Percentiles rank a stretch among this genome's conserved stretches.
Evolutionary conservation across 2,797 vertebrate genomes (phyloP).

Genomic region (Artibeus jamaicensis): DNA sequence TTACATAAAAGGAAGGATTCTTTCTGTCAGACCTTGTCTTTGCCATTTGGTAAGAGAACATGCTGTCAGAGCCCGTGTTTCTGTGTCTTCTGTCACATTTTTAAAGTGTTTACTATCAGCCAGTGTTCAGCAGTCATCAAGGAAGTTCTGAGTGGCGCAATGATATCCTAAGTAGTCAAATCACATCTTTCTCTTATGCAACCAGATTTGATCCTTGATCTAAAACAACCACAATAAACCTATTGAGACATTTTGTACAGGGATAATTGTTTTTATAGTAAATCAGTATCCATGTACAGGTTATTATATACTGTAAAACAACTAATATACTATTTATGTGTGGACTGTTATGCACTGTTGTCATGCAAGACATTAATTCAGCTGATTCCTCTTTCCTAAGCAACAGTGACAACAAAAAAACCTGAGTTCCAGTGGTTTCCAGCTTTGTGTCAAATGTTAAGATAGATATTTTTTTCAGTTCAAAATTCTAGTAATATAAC

Average conservation of each 20-base stretch:
- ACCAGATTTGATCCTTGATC: conserved; percentile 73
- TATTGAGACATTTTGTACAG: conserved; percentile 44
- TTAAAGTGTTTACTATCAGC: background rate
- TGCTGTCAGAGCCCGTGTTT: background rate
- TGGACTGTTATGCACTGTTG: conserved; percentile 47
- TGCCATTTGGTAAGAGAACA: background rate
- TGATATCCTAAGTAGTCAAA: background rate
- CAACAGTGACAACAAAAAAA: conserved; percentile 20
- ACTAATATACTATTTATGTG: conserved; percentile 53
- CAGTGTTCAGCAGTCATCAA: background rate
- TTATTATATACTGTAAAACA: conserved; percentile 77
- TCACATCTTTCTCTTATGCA: conserved; percentile 18
- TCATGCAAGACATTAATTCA: conserved; percentile 29
- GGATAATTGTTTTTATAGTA: conserved; percentile 59
- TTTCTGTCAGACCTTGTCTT: conserved; percentile 19
- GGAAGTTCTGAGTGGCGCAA: background rate
- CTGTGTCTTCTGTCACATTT: background rate
- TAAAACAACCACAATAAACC: conserved; percentile 70
- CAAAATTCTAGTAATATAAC: background rate
- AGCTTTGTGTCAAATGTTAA: background rate
- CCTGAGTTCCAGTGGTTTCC: background rate
- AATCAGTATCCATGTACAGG: conserved; percentile 63
- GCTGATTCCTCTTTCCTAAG: conserved; percentile 33
- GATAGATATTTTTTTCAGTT: background rate
- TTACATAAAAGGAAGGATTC: background rate